Evolutionary conservation across 2,113 vertebrate genomes (phyloP).

Genomic region (Argyrosomus japonicus): DNA sequence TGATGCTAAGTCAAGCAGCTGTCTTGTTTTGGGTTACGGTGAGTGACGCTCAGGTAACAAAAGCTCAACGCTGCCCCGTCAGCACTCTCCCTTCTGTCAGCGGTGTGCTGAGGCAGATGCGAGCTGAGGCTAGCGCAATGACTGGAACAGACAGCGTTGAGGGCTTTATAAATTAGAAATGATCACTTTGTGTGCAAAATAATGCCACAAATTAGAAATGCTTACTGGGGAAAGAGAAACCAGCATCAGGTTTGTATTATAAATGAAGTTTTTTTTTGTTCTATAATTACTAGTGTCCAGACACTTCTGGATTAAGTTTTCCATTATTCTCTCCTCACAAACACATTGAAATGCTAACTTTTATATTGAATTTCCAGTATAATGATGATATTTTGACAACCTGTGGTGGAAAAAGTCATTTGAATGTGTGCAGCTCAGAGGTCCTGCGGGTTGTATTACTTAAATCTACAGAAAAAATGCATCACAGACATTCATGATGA

Average conservation of each 20-base stretch:
- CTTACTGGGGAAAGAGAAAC: not conserved
- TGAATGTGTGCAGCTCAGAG: not conserved
- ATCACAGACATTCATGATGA: not conserved
- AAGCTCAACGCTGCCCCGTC: slow-evolving; percentile 58
- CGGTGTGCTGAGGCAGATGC: slow-evolving; percentile 62
- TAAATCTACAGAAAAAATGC: not conserved
- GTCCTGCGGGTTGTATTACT: not conserved
- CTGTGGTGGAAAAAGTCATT: not conserved
- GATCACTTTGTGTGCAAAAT: slow-evolving; percentile 30
- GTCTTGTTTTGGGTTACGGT: slow-evolving; percentile 73
- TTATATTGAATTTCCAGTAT: not conserved
- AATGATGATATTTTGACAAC: not conserved
- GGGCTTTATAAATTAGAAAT: slow-evolving; percentile 60
- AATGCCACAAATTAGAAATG: slow-evolving; percentile 35
- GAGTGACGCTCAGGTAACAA: slow-evolving; percentile 79
- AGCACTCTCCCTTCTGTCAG: slow-evolving; percentile 58
- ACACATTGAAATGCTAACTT: not conserved
- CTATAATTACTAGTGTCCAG: not conserved
- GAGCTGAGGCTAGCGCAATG: slow-evolving; percentile 33
- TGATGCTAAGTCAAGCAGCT: slow-evolving; percentile 73
- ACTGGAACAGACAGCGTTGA: slow-evolving; percentile 1
- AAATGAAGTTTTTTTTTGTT: slow-evolving; percentile 19
- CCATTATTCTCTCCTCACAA: not conserved
- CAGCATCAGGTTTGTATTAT: slow-evolving; percentile 21
- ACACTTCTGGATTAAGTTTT: not conserved